Evolutionary conservation across 2,113 vertebrate genomes (phyloP).

Genomic region (Symphodus melops): DNA sequence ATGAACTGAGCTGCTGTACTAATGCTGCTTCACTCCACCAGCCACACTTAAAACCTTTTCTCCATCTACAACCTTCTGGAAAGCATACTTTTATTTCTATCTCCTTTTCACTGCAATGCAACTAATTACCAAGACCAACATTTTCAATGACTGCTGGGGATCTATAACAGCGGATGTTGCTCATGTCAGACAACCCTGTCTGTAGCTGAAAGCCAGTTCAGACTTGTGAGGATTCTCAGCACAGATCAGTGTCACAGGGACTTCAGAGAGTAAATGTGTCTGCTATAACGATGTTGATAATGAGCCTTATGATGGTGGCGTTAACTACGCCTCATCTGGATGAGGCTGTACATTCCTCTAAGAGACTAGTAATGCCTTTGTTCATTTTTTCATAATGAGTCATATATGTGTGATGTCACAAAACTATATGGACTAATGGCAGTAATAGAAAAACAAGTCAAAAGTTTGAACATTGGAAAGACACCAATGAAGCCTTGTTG

Average conservation of each 20-base stretch:
- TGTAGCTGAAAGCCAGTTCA: neutral
- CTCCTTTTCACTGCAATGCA: too few relatives aligned
- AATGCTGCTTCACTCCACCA: too few relatives aligned
- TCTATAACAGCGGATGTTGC: neutral
- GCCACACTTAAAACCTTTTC: too few relatives aligned
- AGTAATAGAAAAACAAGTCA: neutral
- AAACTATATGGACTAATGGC: neutral
- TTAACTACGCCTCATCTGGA: neutral
- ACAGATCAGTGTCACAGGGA: neutral
- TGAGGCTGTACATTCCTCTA: conserved; percentile 21
- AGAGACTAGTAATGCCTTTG: neutral
- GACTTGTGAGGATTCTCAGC: neutral
- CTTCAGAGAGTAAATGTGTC: neutral
- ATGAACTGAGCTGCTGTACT: too few relatives aligned
- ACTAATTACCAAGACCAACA: too few relatives aligned
- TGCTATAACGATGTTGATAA: conserved; percentile 3
- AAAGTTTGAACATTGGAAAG: too few relatives aligned
- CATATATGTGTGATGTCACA: neutral
- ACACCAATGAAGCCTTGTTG: too few relatives aligned
- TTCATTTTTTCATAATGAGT: neutral
- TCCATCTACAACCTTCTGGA: too few relatives aligned
- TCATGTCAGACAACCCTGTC: conserved; percentile 11
- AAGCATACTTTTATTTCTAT: too few relatives aligned
- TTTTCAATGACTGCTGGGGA: neutral
- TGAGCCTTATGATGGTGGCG: neutral